Base-by-base conservation (phyloP, 2,888 invertebrate species). In the Tuberolachnus salignus region DNA sequence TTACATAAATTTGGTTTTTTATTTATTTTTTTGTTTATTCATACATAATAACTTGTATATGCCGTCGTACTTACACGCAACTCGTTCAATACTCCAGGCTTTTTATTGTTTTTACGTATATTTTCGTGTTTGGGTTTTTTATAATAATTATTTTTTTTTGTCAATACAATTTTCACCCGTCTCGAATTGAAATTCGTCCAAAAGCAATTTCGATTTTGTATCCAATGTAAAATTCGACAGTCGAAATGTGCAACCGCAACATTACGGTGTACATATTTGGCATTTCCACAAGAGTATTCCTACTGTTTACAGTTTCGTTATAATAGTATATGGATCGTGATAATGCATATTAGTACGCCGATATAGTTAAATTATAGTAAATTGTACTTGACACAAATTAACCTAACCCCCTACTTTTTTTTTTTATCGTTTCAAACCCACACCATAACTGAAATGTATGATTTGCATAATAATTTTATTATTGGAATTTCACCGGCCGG, bases 361-460 rank as follows among this genome's bases (percentile, higher is more conserved):
- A 11, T 55, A 55, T 53, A 23, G 46, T 46, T 23, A 10, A 59
- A 53, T 21, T 42, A 66, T 55, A 42, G 19, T 44, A 72, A 72
- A 74, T 51, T 55, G 67, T 75, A 75, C 75, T 75, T 75, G 75
- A 75, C 75, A 75, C 49, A 34, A 67, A 59, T 75, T 26, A 49
- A 66, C 16, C n/a, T 55, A 53, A n/a, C 1, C 63, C 44, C 67
- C 67, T 64, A 26, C 64, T 19, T 46, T 34, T 34, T 34, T 34
- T 34, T 34, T n/a, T n/a, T n/a, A 63, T 44, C n/a, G n/a, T n/a
- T n/a, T n/a, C 3, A 26, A 26, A 67, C 46, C 66, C 53, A 44
- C 64, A 66, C 74, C 66, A 66, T 74, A 55, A 66, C 74, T 23
- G 53, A 74, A 23, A 55, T 14, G 74, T 55, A 46, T 57, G 55